Base-by-base conservation (phyloP, 2,113 vertebrate genomes). In the Limnothrissa miodon region DNA sequence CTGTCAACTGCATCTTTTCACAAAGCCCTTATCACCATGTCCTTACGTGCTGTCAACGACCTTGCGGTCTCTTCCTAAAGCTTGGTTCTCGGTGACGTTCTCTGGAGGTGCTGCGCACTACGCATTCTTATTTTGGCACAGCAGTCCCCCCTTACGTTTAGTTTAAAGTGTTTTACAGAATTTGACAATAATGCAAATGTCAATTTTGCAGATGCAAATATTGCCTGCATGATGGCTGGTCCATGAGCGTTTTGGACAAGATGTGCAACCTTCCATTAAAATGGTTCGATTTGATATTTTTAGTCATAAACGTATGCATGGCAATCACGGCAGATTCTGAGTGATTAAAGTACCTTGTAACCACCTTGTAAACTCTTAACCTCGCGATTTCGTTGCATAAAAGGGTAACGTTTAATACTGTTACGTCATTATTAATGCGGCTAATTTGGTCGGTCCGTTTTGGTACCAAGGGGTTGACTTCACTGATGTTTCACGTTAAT, bases 101-200 rank as follows among this genome's bases (percentile, higher is more conserved):
- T 59, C 44, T 74, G 44, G 46, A 78, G 79, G 48, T 83, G 56
- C 83, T 88, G 85, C 87, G 87, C 89, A 87, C 81, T 87, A 87
- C 87, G 87, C 86, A 81, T 84, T 66, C 80, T 48, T 36, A 48
- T 29, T 59, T 21, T 36, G 6, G 46, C 45, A 39, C 80, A 62
- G 25, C 59, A n/a, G 10, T 29, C 25, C 33, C 8, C 33, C 11
- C 17, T 13, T 17, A 11, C 36, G 19, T 33, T 6, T 19, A 56
- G 51, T 21, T 21, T 19, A 19, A 56, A 56, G 51, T 56, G 51
- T 56, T 23, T n/a, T 21, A 19, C 51, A 23, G 21, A 56, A 56
- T 56, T 56, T 56, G 21, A 21, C 19, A 56, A 23, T 2, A 56
- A 56, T 56, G 51, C 21, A 5, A 56, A 56, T 56, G 19, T 21